phyloP scores from a whole-genome alignment of 2,888 invertebrate species.

The Tipula unca region DNA sequence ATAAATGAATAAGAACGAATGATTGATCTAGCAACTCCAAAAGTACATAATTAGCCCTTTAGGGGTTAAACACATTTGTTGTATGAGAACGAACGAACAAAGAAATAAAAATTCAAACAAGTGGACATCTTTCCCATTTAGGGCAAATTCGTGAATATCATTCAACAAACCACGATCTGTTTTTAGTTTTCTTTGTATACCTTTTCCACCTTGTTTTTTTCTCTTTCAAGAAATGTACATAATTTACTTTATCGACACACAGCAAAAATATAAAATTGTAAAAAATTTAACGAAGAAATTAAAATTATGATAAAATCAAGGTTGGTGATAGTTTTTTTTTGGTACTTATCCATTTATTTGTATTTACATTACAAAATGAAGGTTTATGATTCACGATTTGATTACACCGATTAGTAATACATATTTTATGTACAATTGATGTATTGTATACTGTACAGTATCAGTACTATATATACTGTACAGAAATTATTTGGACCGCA shows the following conservation, averaged over 20 bases:
- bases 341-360: background rate
- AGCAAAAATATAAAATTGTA: background rate
- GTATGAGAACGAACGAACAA: background rate
- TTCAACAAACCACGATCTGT: background rate
- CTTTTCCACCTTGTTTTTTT: background rate
- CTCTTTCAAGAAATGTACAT: background rate
- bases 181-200: background rate
- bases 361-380: background rate
- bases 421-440: background rate
- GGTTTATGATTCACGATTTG: background rate
- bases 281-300: background rate
- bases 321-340: background rate
- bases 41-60: background rate
- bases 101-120: background rate
- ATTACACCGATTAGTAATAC: background rate
- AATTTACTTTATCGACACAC: background rate
- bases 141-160: background rate
- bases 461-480: too few relatives aligned
- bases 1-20: too few relatives aligned
- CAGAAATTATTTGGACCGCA: too few relatives aligned
- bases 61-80: background rate
- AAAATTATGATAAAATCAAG: background rate
- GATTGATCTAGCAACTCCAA: background rate
- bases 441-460: too few relatives aligned
- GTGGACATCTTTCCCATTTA: background rate